A percentile compares a stretch with the other conserved stretches of the same genome.
phyloP scores from a whole-genome alignment of 1,140 invertebrate species.

The Acyrthosiphon pisum region DNA sequence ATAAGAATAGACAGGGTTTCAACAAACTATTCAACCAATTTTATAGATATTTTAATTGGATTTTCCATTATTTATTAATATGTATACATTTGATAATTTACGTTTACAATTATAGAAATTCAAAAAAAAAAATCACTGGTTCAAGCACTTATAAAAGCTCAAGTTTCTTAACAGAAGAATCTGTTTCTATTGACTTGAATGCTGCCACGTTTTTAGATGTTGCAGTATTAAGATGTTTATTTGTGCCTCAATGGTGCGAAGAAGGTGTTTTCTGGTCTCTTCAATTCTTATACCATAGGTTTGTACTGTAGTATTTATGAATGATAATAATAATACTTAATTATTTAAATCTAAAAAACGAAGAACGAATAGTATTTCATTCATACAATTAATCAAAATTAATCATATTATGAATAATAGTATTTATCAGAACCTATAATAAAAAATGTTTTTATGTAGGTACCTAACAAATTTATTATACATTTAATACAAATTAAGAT shows the following conservation, averaged over 20 bases:
- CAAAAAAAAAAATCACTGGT: conserved; percentile 36
- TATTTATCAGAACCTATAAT: too few relatives aligned
- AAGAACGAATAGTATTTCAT: too few relatives aligned
- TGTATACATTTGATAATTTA: background rate
- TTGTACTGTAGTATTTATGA: conserved; percentile 58
- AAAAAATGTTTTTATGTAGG: too few relatives aligned
- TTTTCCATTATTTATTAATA: background rate
- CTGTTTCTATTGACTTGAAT: conserved; percentile 69
- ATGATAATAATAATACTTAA: background rate
- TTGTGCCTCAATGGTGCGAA: conserved; percentile 96
- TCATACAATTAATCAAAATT: too few relatives aligned
- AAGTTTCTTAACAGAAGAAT: conserved; percentile 49
- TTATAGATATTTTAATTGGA: background rate
- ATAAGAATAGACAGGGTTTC: too few relatives aligned
- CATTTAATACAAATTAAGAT: too few relatives aligned
- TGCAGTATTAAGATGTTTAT: conserved; percentile 93
- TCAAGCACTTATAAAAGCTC: conserved; percentile 44
- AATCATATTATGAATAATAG: too few relatives aligned
- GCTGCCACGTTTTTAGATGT: conserved; percentile 96
- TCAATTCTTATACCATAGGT: conserved; percentile 91
- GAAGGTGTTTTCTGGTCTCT: conserved; percentile 97
- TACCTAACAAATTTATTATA: too few relatives aligned
- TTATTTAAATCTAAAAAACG: background rate
- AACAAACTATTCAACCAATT: too few relatives aligned
- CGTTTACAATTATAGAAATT: conserved; percentile 35